Evolutionary conservation across 2,113 vertebrate genomes (phyloP).

Genomic region (Hystrix cristata): DNA sequence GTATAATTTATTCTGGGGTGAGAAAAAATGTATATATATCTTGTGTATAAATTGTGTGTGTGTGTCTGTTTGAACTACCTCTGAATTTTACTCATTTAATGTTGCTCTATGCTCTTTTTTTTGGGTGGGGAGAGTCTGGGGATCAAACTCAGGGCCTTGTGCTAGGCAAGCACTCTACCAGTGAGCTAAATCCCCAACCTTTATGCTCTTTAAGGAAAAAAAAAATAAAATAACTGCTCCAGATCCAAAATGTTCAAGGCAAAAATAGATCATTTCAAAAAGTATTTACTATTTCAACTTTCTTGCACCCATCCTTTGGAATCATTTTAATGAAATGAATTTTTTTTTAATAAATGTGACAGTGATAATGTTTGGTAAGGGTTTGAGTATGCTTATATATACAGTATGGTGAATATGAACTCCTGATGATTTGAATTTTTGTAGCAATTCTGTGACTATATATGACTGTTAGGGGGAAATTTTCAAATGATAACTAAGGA

Average conservation of each 20-base stretch:
- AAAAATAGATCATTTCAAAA: conserved; percentile 27
- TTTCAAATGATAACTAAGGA: background rate
- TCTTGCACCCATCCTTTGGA: background rate
- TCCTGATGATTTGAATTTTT: conserved; percentile 12
- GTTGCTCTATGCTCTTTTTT: background rate
- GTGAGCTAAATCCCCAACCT: too few species aligned
- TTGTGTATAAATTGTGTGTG: background rate
- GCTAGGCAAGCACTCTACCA: too few species aligned
- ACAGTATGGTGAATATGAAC: background rate
- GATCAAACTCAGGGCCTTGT: too few species aligned
- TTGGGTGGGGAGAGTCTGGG: too few species aligned
- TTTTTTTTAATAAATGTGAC: background rate
- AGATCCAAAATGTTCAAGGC: background rate
- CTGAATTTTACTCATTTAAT: conserved; percentile 43
- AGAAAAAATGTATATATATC: background rate
- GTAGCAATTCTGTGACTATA: background rate
- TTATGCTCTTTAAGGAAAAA: background rate
- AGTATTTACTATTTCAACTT: background rate
- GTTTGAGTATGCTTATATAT: background rate
- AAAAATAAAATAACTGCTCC: background rate
- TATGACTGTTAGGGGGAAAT: background rate
- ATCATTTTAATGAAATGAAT: background rate
- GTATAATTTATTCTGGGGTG: background rate
- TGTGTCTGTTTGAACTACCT: background rate
- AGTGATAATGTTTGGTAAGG: background rate